Evolutionary conservation across 2,113 vertebrate genomes (phyloP), one percentile per base, ranked within the genome.

Genomic region (Cairina moschata): DNA sequence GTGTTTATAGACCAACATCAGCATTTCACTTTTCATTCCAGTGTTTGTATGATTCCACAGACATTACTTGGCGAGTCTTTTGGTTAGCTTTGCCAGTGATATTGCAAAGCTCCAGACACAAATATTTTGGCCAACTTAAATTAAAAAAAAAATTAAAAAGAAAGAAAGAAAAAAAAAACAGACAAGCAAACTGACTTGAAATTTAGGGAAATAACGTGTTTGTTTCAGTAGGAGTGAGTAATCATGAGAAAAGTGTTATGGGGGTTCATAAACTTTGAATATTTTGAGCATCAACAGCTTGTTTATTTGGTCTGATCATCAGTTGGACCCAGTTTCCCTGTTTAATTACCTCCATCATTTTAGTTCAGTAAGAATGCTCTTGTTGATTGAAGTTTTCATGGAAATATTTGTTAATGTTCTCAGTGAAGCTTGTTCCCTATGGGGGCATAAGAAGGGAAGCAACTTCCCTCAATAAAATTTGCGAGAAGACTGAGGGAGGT

Each of bases 21-120:
- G 55, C 54, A 90, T 76, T 93, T 66, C 85, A 36, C 25, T 93
- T 88, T 71, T 62, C 60, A 58, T 84, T 94, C 54, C n/a, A 87
- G 50, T 21, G 80, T 60, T 78, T 88, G 28, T 75, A 40, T 90
- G 44, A 68, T 44, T 90, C 42, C 62, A 67, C 79, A 79, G 74
- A 65, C 36, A 18, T 76, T 69, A 65, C 81, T 76, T 96, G 88
- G 63, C 93, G 92, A 89, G n/a, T 28, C 17, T 8, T 79, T 89
- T 23, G 32, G 13, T 29, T 77, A 55, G 16, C 50, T 91, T 89
- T 87, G 66, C 63, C 58, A 82, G 81, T 66, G 71, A 40, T 87
- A n/a, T 14, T 36, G 8, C 36, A 66, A 8, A 89, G 63, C 75
- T 87, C 26, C 62, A 74, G 29, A 75, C 34, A 63, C 5, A 78